A percentile compares a stretch with the other conserved stretches of the same genome.
phyloP scores from a whole-genome alignment of 1,140 invertebrate genomes.

The Pristionchus pacificus region DNA sequence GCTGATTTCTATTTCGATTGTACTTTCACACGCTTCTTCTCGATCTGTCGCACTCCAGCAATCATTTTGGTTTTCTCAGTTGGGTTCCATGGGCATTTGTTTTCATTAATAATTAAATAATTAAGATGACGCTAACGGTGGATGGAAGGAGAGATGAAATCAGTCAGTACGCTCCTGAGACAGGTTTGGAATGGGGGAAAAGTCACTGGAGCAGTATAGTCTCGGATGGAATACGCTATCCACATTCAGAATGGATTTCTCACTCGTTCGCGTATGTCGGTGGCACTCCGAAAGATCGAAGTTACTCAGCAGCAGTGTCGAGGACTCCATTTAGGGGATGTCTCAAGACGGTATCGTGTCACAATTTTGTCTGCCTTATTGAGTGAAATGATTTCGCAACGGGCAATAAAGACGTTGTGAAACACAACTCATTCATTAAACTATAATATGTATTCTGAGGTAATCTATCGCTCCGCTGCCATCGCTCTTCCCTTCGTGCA shows the following conservation, averaged over 20 bases:
- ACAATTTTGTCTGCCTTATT: not conserved
- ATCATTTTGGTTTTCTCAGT: too few species aligned
- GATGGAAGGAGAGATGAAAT: slow-evolving; percentile 81
- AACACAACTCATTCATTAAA: too few species aligned
- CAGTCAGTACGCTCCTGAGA: slow-evolving; percentile 80
- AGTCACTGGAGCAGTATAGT: too few species aligned
- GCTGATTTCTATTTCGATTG: too few species aligned
- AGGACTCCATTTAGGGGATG: slow-evolving; percentile 85
- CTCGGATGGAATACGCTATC: too few species aligned
- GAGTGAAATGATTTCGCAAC: not conserved
- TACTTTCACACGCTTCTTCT: too few species aligned
- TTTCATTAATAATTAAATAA: slow-evolving; percentile 29
- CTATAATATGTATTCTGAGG: slow-evolving; percentile 64
- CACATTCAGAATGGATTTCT: slow-evolving; percentile 82
- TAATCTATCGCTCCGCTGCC: slow-evolving; percentile 83
- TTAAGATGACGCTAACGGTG: slow-evolving; percentile 74
- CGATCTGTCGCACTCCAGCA: too few species aligned
- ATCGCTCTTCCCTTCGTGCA: slow-evolving; percentile 81
- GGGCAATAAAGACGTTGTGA: too few species aligned
- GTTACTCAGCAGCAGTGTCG: slow-evolving; percentile 64
- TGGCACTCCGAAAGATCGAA: slow-evolving; percentile 71
- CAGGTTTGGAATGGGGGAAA: too few species aligned
- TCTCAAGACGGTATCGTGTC: slow-evolving; percentile 74
- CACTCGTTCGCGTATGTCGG: slow-evolving; percentile 84
- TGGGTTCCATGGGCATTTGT: too few species aligned